Evolutionary conservation across 2,797 vertebrate species (phyloP).

Genomic region (Pyrocephalus nanus): DNA sequence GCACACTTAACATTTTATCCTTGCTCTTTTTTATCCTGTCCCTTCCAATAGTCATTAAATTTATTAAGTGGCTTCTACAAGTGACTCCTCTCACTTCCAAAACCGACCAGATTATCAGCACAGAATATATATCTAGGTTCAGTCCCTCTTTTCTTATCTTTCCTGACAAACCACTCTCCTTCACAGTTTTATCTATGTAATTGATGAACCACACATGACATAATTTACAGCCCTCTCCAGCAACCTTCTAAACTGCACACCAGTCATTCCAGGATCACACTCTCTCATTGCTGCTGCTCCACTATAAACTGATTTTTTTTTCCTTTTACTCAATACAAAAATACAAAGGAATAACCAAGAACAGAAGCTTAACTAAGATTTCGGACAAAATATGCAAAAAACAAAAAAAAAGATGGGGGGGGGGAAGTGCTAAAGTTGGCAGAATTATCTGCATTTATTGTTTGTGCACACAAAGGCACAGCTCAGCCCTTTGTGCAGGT

Average conservation of each 20-base stretch:
- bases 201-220: constrained; percentile 32
- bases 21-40: constrained; percentile 40
- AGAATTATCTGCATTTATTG: not conserved
- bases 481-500: not conserved
- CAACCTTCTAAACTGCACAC: constrained; percentile 38
- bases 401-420: not conserved
- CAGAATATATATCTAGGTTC: constrained; percentile 63
- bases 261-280: not conserved
- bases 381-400: not conserved
- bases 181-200: constrained; percentile 60
- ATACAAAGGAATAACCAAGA: not conserved
- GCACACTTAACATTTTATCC: constrained; percentile 46
- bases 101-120: constrained; percentile 51
- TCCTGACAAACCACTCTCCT: constrained; percentile 68
- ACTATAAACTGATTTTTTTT: not conserved
- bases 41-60: constrained; percentile 57
- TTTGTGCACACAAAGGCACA: not conserved
- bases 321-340: not conserved
- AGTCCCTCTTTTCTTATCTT: constrained; percentile 53
- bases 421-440: not conserved
- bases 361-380: not conserved
- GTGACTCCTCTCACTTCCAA: constrained; percentile 53
- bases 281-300: not conserved
- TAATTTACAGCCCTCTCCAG: constrained; percentile 47
- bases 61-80: constrained; percentile 64